phyloP scores from a whole-genome alignment of 2,888 invertebrate species.

The Latrodectus hesperus region DNA sequence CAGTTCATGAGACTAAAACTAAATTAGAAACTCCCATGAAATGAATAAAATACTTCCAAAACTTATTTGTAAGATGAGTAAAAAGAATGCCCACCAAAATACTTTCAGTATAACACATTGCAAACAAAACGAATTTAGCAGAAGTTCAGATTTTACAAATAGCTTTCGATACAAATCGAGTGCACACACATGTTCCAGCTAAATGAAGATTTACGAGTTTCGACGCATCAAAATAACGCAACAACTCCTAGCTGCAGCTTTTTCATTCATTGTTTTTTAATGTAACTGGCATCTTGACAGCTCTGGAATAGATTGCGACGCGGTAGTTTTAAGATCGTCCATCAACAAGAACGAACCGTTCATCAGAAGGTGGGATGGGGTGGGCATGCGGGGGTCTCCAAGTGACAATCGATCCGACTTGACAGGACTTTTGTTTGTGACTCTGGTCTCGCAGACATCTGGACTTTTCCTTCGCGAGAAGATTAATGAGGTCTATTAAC shows the following conservation, averaged over 20 bases:
- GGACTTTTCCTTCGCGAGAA: conserved; percentile 37
- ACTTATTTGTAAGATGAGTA: no score
- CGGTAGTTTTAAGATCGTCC: conserved; percentile 36
- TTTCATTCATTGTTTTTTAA: conserved; percentile 7
- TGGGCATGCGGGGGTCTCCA: not conserved
- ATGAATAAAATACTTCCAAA: no score
- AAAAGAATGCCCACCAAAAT: no score
- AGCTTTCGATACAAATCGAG: no score
- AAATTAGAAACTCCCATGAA: no score
- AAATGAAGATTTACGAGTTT: no score
- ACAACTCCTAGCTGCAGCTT: not conserved
- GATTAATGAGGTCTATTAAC: conserved; percentile 66
- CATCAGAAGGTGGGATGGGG: conserved; percentile 15
- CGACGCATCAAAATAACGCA: not conserved
- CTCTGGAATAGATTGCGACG: conserved; percentile 25
- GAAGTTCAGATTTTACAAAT: no score
- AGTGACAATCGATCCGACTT: conserved; percentile 18
- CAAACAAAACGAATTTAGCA: no score
- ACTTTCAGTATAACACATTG: not conserved
- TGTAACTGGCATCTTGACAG: conserved; percentile 18
- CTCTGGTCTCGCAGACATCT: conserved; percentile 30
- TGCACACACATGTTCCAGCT: no score
- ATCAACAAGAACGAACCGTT: conserved; percentile 27
- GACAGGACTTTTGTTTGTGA: conserved; percentile 4
- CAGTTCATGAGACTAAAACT: no score